These are phyloP conservation scores for Erebia palarica DNA, from an alignment of 2,888 invertebrate species.

Conservation along the genomic window DNA sequence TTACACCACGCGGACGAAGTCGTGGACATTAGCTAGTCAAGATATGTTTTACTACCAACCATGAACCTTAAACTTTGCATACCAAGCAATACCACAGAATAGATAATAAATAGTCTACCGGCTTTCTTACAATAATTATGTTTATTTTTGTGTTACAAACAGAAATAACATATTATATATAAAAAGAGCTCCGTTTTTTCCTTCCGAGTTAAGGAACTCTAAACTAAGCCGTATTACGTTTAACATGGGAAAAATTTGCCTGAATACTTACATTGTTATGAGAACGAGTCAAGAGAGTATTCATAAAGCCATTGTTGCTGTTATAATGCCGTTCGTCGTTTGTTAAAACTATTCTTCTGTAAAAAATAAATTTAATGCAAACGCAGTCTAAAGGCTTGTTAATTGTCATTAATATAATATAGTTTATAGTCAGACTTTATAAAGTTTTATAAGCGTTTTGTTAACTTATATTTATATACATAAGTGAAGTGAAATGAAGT, in stretches of 20 bases:
- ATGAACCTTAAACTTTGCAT: too few relatives aligned
- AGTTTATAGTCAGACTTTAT: too few relatives aligned
- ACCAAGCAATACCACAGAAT: too few relatives aligned
- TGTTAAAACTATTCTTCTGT: background rate
- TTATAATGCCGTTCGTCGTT: background rate
- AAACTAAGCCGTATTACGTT: background rate
- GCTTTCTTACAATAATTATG: too few relatives aligned
- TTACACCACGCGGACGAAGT: too few relatives aligned
- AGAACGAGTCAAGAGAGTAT: conserved; percentile 9
- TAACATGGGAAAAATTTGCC: conserved; percentile 4
- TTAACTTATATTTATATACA: background rate
- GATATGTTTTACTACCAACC: too few relatives aligned
- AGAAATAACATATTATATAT: too few relatives aligned
- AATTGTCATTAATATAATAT: too few relatives aligned
- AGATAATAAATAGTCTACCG: too few relatives aligned
- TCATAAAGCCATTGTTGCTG: conserved; percentile 13
- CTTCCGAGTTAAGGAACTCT: background rate
- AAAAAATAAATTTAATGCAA: background rate
- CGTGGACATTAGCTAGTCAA: too few relatives aligned
- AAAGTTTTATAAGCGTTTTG: background rate
- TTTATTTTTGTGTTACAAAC: too few relatives aligned
- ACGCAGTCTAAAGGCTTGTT: background rate
- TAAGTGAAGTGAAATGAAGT: too few relatives aligned
- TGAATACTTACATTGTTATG: conserved; percentile 14
- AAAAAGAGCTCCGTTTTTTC: background rate